phyloP scores from a whole-genome alignment of 2,888 invertebrate species.

The Drosophila falleni region DNA sequence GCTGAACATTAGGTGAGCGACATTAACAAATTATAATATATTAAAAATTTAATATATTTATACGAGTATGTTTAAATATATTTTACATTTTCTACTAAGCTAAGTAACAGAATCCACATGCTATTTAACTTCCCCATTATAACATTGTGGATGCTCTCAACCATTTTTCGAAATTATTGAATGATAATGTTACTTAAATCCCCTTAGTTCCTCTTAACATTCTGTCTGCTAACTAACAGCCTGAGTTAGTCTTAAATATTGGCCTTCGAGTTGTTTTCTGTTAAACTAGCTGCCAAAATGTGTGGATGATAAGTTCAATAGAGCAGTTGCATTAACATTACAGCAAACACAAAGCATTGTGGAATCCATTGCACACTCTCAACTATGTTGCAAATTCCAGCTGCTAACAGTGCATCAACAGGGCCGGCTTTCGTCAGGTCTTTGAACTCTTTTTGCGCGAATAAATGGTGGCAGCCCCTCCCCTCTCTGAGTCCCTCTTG shows the following conservation, averaged over 20 bases:
- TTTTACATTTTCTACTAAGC: too few species aligned
- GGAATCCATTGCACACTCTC: not conserved
- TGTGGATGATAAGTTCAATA: not conserved
- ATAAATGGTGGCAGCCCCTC: not conserved
- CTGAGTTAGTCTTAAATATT: not conserved
- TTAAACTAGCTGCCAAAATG: not conserved
- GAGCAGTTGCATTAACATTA: not conserved
- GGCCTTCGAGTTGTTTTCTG: not conserved
- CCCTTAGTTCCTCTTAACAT: not conserved
- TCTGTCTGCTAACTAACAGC: not conserved
- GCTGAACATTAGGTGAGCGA: not conserved
- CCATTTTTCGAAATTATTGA: not conserved
- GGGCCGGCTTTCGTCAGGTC: constrained; percentile 54
- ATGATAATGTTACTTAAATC: not conserved
- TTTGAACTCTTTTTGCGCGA: constrained; percentile 43
- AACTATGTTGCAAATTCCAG: constrained; percentile 14
- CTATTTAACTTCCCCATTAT: not conserved
- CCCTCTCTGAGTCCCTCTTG: not conserved
- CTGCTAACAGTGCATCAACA: constrained; percentile 19
- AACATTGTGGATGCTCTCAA: not conserved
- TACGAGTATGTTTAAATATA: too few species aligned
- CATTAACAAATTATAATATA: too few species aligned
- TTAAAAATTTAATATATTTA: too few species aligned
- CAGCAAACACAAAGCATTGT: not conserved
- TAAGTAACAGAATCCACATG: not conserved